Evolutionary conservation across 2,888 invertebrate species (phyloP), one percentile per base, ranked within the genome.

Genomic region (Drosophila parthenogenetica): DNA sequence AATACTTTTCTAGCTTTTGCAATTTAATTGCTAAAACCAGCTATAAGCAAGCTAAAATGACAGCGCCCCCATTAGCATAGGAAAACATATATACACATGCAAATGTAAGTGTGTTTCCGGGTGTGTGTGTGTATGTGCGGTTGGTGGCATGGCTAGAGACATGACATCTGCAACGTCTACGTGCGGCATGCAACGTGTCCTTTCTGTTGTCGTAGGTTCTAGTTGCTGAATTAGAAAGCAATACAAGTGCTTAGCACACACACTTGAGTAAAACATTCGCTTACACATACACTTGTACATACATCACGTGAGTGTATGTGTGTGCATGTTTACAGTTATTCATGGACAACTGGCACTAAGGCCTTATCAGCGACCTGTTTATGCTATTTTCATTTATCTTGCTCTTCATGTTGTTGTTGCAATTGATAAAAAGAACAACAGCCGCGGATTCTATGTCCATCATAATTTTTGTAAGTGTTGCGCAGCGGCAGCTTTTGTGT

Each of bases 141-240:
- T 48, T 48, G 58, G 16, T 77, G 64, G 58, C 54, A 43, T 53
- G 55, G 57, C 42, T 45, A 61, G 32, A 7, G 10, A 73, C 29
- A 29, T 29, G 25, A 55, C 50, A 51, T 43, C 54, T 65, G 68
- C 69, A 81, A 58, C 60, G 87, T 64, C 57, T 84, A 78, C 81
- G 87, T 83, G 74, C 73, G 35, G 10, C 16, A 51, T 51, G 58
- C 50, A 70, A 53, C 58, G 65, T 25, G 46, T 69, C 74, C 55
- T 63, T 67, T 19, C 39, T 61, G 64, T 81, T 81, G 87, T 54
- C 57, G 62, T 78, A 84, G 85, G 87, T 67, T 66, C 19, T 46
- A 39, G 42, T 50, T 43, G 11, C 10, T 49, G 17, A 16, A 48
- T 11, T 43, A 16, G 5, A 35, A 32, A 42, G 37, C 48, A 17